A percentile compares a stretch with the other conserved stretches of the same genome.
Evolutionary conservation across 2,888 invertebrate genomes (phyloP).

Genomic region (Cynaeus angustus): DNA sequence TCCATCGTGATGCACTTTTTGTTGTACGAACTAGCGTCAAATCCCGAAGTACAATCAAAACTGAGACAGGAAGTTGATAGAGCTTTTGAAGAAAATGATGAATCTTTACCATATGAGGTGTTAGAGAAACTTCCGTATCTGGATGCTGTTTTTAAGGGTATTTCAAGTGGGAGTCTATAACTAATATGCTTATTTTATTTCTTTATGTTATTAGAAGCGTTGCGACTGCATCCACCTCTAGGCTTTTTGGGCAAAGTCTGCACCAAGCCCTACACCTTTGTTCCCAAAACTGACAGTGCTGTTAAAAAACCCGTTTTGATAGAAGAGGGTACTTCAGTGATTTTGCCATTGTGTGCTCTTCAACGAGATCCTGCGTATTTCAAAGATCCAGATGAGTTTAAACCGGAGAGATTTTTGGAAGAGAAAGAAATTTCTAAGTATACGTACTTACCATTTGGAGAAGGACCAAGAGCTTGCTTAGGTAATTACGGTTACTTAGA

Average conservation of each 20-base stretch:
- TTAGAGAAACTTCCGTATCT: conserved; percentile 71
- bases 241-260: conserved; percentile 52
- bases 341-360: conserved; percentile 52
- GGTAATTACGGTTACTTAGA: too few relatives aligned
- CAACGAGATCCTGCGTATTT: conserved; percentile 55
- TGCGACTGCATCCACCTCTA: conserved; percentile 58
- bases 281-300: conserved; percentile 47
- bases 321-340: conserved; percentile 52
- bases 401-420: conserved; percentile 57
- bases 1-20: conserved; percentile 67
- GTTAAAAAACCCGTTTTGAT: conserved; percentile 45
- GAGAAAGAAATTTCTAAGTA: conserved; percentile 60
- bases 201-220: too few relatives aligned
- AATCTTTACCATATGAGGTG: conserved; percentile 68
- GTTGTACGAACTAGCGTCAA: conserved; percentile 67
- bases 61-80: conserved; percentile 67
- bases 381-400: conserved; percentile 52
- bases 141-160: conserved; percentile 69
- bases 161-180: too few relatives aligned
- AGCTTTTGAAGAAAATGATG: conserved; percentile 61
- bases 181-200: too few relatives aligned
- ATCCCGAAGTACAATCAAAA: conserved; percentile 69
- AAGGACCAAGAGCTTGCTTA: too few relatives aligned
- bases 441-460: conserved; percentile 60
- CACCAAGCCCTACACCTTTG: conserved; percentile 55